phyloP scores from a whole-genome alignment of 1,140 invertebrate species.

The Drosophila carrolli region DNA sequence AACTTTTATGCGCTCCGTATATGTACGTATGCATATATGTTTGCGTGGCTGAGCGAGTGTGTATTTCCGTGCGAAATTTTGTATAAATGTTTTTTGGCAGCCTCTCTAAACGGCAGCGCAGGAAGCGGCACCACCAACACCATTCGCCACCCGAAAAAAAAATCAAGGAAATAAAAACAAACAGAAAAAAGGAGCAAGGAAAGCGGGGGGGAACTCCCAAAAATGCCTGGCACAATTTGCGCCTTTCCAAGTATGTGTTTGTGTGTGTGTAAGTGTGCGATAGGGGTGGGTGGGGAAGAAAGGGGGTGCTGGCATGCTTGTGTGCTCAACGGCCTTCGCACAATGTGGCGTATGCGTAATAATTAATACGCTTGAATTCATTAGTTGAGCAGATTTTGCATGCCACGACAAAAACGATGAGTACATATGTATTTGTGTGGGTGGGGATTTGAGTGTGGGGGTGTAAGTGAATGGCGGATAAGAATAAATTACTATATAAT shows the following conservation, averaged over 20 bases:
- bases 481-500: slow-evolving; percentile 49
- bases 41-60: slow-evolving; percentile 35
- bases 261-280: slow-evolving; percentile 8
- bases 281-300: neutral
- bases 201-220: slow-evolving; percentile 31
- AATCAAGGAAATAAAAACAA: slow-evolving; percentile 26
- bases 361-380: slow-evolving; percentile 83
- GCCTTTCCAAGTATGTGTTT: slow-evolving; percentile 38
- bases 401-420: slow-evolving; percentile 60
- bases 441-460: slow-evolving; percentile 3
- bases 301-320: slow-evolving; percentile 23
- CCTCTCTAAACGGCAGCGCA: slow-evolving; percentile 77
- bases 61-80: slow-evolving; percentile 77
- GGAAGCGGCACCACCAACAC: slow-evolving; percentile 60
- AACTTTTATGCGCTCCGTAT: slow-evolving; percentile 73
- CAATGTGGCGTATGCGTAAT: slow-evolving; percentile 81
- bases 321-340: slow-evolving; percentile 71
- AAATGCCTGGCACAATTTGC: slow-evolving; percentile 74
- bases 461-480: slow-evolving; percentile 1
- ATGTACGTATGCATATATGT: slow-evolving; percentile 14
- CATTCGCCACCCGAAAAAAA: slow-evolving; percentile 6
- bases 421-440: slow-evolving; percentile 8
- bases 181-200: slow-evolving; percentile 10
- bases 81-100: slow-evolving; percentile 82
- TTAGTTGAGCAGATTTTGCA: slow-evolving; percentile 81